A percentile compares a stretch with the other conserved stretches of the same genome.
Conservation (phyloP, 2,888 invertebrate species). For the Caenorhabditis sp. region DNA sequence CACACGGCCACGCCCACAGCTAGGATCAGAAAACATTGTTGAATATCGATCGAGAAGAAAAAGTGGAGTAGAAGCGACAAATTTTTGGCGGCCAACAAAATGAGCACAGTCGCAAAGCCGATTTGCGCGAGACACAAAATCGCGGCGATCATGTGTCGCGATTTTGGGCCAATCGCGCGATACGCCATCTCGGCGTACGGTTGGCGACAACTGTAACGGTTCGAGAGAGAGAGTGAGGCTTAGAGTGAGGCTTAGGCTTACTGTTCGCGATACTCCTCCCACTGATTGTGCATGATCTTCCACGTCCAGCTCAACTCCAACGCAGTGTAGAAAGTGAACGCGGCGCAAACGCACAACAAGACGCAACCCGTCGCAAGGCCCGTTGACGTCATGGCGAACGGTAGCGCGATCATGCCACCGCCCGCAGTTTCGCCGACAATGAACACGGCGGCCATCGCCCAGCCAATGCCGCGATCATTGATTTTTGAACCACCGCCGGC, state of each 20-base stretch:
- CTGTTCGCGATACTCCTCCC: constrained; percentile 43
- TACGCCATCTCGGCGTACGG: constrained; percentile 51
- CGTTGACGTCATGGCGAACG: constrained; percentile 36
- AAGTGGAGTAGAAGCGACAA: constrained; percentile 46
- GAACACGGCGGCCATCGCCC: constrained; percentile 44
- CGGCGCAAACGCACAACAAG: constrained; percentile 28
- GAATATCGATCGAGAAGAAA: constrained; percentile 42
- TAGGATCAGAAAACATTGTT: constrained; percentile 46
- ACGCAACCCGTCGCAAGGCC: constrained; percentile 36
- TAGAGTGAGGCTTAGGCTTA: constrained; percentile 9
- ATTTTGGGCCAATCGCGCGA: constrained; percentile 40
- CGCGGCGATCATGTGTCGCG: constrained; percentile 34
- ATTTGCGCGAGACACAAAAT: constrained; percentile 45
- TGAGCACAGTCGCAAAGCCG: constrained; percentile 45
- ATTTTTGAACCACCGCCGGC: constrained; percentile 32
- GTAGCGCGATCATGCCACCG: constrained; percentile 47
- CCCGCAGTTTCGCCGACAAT: constrained; percentile 50
- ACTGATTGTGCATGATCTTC: constrained; percentile 49
- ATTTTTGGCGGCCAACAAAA: constrained; percentile 47
- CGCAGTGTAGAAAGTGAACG: constrained; percentile 36
- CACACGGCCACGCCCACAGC: constrained; percentile 43
- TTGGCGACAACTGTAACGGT: constrained; percentile 39
- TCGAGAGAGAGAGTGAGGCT: too few species aligned
- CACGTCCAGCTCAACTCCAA: constrained; percentile 40
- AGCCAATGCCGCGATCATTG: constrained; percentile 44